phyloP scores from a whole-genome alignment of 1,140 invertebrate genomes.

The Gonioctena quinquepunctata region DNA sequence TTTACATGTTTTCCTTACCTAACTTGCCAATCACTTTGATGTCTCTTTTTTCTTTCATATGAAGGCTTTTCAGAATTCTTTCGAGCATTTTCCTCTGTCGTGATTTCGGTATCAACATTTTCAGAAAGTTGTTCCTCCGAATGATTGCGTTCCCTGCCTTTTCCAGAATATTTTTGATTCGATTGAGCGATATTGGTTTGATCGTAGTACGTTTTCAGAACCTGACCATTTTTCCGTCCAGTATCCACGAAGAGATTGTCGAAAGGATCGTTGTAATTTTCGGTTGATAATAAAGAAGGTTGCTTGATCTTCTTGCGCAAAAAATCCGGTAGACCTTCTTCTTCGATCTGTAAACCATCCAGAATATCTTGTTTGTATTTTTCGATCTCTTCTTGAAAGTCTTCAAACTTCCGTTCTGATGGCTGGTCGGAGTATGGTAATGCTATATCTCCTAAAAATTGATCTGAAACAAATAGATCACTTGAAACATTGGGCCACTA shows the following conservation, averaged over 20 bases:
- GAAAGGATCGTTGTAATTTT: conserved; percentile 59
- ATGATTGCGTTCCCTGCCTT: background rate
- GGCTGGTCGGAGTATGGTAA: conserved; percentile 66
- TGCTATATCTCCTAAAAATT: conserved; percentile 81
- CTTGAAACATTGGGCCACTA: background rate
- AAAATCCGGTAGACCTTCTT: conserved; percentile 75
- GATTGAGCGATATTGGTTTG: background rate
- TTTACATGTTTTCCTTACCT: background rate
- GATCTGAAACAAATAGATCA: conserved; percentile 60
- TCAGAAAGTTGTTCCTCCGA: background rate
- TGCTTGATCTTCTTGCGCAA: conserved; percentile 69
- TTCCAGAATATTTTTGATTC: background rate
- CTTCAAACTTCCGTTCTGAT: conserved; percentile 58
- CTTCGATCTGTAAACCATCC: conserved; percentile 79
- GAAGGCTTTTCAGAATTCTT: background rate
- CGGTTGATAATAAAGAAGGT: conserved; percentile 41
- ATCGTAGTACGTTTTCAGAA: conserved; percentile 29
- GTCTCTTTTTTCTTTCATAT: background rate
- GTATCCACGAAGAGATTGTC: conserved; percentile 25
- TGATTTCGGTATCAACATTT: background rate
- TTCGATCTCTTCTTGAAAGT: conserved; percentile 72
- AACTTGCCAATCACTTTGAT: background rate
- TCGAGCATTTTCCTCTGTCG: background rate
- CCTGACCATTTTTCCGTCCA: conserved; percentile 33
- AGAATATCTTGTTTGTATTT: conserved; percentile 78